Evolutionary conservation across 2,888 invertebrate genomes (phyloP).

Genomic region (Furcula furcula): DNA sequence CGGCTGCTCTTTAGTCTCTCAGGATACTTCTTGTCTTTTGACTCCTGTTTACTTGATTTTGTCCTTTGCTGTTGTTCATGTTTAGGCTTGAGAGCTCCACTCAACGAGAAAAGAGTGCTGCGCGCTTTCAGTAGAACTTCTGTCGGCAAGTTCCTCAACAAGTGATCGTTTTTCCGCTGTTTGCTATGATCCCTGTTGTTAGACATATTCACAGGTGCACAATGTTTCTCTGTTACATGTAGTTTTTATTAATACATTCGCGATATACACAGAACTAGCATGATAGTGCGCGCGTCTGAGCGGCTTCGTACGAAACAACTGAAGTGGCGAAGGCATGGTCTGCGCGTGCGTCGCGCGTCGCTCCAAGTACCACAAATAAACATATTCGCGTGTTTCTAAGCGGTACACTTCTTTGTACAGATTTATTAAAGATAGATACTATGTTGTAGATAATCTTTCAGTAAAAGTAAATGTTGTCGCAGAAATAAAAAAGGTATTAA

Average conservation of each 20-base stretch:
- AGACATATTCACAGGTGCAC: slow-evolving; percentile 51
- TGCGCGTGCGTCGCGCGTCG: slow-evolving; percentile 66
- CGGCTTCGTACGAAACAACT: slow-evolving; percentile 60
- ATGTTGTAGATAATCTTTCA: neutral
- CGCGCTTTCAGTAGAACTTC: slow-evolving; percentile 69
- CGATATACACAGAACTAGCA: slow-evolving; percentile 27
- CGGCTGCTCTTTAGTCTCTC: slow-evolving; percentile 62
- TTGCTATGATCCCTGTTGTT: slow-evolving; percentile 64
- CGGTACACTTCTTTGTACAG: slow-evolving; percentile 32
- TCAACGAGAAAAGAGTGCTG: slow-evolving; percentile 65
- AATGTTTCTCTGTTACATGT: slow-evolving; percentile 30
- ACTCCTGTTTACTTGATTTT: slow-evolving; percentile 63
- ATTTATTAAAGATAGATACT: slow-evolving; percentile 16
- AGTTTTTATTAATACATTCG: slow-evolving; percentile 22
- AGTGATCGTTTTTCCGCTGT: slow-evolving; percentile 64
- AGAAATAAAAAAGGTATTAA: too few relatives aligned
- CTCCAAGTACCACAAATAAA: slow-evolving; percentile 73
- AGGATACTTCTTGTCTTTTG: slow-evolving; percentile 67
- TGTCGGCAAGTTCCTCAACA: slow-evolving; percentile 67
- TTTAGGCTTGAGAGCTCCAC: slow-evolving; percentile 72
- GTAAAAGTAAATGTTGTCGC: too few relatives aligned
- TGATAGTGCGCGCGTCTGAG: slow-evolving; percentile 51
- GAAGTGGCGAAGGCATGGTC: slow-evolving; percentile 57
- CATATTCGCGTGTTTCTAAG: slow-evolving; percentile 55
- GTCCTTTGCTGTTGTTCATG: slow-evolving; percentile 47